Evolutionary conservation across 1,140 invertebrate genomes (phyloP).

Genomic region (Armadillidium nasatum): DNA sequence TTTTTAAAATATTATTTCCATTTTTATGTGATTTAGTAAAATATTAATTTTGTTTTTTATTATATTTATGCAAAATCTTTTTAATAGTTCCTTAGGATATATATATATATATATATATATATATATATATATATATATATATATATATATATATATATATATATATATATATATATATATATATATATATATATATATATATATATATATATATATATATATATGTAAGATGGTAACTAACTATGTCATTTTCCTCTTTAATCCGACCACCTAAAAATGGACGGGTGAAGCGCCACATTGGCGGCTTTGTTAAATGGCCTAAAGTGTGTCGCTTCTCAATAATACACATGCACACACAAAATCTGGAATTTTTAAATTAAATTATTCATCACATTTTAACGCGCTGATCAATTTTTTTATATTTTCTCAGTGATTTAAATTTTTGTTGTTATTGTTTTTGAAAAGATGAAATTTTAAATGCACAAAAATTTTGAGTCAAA

Average conservation of each 20-base stretch:
- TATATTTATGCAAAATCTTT: constrained; percentile 8
- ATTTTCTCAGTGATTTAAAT: not conserved
- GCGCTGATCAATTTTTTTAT: too few species aligned
- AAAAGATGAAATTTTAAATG: not conserved
- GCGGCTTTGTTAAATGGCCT: not conserved
- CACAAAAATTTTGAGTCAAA: not conserved
- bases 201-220: constrained; percentile 23
- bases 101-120: constrained; percentile 23
- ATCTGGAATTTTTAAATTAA: too few species aligned
- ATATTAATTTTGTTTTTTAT: constrained; percentile 4
- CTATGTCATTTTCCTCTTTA: constrained; percentile 4
- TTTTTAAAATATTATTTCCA: not conserved
- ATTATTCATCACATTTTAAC: too few species aligned
- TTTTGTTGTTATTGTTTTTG: not conserved
- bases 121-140: not conserved
- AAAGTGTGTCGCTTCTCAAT: not conserved
- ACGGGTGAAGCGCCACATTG: not conserved
- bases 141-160: not conserved
- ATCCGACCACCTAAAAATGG: not conserved
- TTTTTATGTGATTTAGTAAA: too few species aligned
- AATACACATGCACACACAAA: not conserved
- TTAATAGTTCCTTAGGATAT: constrained; percentile 7
- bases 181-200: constrained; percentile 24
- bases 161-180: constrained; percentile 24
- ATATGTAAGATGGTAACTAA: not conserved